A percentile compares a stretch with the other conserved stretches of the same genome.
These are phyloP conservation scores for Centropyge bicolor DNA, from an alignment of 2,797 vertebrate genomes.

Conservation along the genomic window DNA sequence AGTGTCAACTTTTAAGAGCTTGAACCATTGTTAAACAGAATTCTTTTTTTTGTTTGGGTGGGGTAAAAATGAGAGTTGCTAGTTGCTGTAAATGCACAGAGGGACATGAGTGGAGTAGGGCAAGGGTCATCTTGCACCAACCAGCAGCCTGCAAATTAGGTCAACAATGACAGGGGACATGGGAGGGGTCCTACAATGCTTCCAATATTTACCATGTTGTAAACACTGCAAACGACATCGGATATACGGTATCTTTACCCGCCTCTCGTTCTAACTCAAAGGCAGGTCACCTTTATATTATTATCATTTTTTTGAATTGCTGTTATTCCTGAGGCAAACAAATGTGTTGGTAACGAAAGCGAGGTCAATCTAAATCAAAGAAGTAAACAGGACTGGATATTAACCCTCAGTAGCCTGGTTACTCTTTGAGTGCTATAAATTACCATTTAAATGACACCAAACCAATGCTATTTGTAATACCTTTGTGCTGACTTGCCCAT, in stretches of 20 bases:
- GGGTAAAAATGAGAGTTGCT: conserved; percentile 9
- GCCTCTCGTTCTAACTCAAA: too few relatives aligned
- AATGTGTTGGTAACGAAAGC: too few relatives aligned
- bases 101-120: conserved; percentile 6
- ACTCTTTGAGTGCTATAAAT: too few relatives aligned
- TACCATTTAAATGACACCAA: too few relatives aligned
- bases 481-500: too few relatives aligned
- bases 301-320: too few relatives aligned
- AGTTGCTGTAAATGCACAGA: conserved; percentile 10
- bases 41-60: background rate
- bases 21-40: conserved; percentile 1
- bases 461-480: too few relatives aligned
- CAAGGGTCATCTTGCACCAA: conserved; percentile 36
- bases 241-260: background rate
- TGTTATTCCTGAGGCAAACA: too few relatives aligned
- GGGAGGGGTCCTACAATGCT: conserved; percentile 20
- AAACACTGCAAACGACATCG: background rate
- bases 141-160: conserved; percentile 36
- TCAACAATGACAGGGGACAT: conserved; percentile 28
- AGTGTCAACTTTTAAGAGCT: conserved; percentile 36
- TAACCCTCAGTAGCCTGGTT: too few relatives aligned
- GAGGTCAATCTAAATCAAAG: too few relatives aligned
- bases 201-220: background rate
- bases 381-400: too few relatives aligned
- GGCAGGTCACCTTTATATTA: too few relatives aligned